Evolutionary conservation across 2,888 invertebrate genomes (phyloP), one percentile per base, ranked within the genome.

Genomic region (Nemotelus pantherinus): DNA sequence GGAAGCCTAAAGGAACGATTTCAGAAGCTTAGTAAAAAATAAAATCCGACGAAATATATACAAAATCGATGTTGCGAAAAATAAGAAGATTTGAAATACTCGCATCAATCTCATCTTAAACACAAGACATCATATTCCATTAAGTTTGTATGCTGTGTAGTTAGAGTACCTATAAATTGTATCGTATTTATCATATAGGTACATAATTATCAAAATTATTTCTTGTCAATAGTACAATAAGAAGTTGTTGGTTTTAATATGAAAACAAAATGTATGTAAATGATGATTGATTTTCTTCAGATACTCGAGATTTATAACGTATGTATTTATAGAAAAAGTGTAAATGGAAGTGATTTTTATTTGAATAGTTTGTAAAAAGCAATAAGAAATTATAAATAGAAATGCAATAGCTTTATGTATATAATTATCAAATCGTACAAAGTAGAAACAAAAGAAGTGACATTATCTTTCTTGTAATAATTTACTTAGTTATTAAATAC

Each of bases 1-100:
- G 85, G 86, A 68, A 84, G 84, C 72, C 84, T 86, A 58, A 87
- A 86, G 79, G 87, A 86, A 74, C 85, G 86, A 72, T 83, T 86
- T 70, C 80, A 85, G 82, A 82, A 86, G 64, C 83, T 87, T 78
- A 84, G 82, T 80, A 85, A 85, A 77, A 84, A 84, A 80, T 83
- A 82, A 82, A 57, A 25, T 50, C 9, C 7, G 60, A 60, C 58
- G 4, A 43, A 3, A 65, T 45, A 45, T 45, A 7, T 9, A 5
- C 65, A 65, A 45, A 45, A 9, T 25, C 25, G 25, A 25, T 10
- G 67, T 39, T 39, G 43, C 63, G 63, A 43, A 63, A 63, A 41
- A 25, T 63, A 41, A 3, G 41, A 63, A 63, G 3, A 47, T n/a
- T 4, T 25, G 48, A 60, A 7, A 60, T 5, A 60, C 60, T 25